phyloP scores from a whole-genome alignment of 2,888 invertebrate species.

The Aleiodes testaceus region DNA sequence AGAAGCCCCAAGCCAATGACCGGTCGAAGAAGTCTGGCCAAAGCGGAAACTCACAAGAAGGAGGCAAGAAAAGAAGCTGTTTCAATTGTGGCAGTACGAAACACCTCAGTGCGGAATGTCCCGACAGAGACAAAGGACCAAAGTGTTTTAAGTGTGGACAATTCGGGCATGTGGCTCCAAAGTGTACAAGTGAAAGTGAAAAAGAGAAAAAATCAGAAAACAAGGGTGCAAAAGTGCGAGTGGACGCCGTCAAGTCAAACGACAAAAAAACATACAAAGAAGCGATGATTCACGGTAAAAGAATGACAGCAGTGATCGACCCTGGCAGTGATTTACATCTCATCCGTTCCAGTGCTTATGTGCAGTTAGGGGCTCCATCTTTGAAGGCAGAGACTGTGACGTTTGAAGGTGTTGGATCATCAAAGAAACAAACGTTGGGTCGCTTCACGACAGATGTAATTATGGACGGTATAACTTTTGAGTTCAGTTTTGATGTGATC shows the following conservation, averaged over 20 bases:
- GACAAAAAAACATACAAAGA: slow-evolving; percentile 26
- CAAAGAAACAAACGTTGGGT: slow-evolving; percentile 30
- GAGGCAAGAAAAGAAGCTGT: too few species aligned
- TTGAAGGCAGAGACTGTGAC: slow-evolving; percentile 17
- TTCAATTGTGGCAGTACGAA: slow-evolving; percentile 33
- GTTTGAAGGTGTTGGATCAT: slow-evolving; percentile 44
- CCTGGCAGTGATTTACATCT: slow-evolving; percentile 43
- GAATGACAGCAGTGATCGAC: slow-evolving; percentile 45
- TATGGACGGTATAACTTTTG: slow-evolving; percentile 13
- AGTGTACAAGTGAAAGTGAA: too few species aligned
- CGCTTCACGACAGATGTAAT: slow-evolving; percentile 25
- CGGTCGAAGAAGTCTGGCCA: too few species aligned
- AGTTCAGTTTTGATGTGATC: neutral
- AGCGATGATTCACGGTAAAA: slow-evolving; percentile 14
- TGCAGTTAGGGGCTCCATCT: slow-evolving; percentile 37
- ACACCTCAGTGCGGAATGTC: slow-evolving; percentile 39
- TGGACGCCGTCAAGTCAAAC: neutral
- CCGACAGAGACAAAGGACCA: slow-evolving; percentile 39
- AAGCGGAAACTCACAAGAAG: too few species aligned
- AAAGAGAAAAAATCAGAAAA: slow-evolving; percentile 4
- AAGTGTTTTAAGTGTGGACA: slow-evolving; percentile 43
- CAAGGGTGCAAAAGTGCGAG: neutral
- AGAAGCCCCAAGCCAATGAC: too few species aligned
- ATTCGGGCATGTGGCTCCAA: slow-evolving; percentile 41
- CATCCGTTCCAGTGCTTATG: slow-evolving; percentile 36